Percentiles rank a stretch among this genome's conserved stretches.
phyloP scores from a whole-genome alignment of 2,888 invertebrate species.

The Resseliella maxima region DNA sequence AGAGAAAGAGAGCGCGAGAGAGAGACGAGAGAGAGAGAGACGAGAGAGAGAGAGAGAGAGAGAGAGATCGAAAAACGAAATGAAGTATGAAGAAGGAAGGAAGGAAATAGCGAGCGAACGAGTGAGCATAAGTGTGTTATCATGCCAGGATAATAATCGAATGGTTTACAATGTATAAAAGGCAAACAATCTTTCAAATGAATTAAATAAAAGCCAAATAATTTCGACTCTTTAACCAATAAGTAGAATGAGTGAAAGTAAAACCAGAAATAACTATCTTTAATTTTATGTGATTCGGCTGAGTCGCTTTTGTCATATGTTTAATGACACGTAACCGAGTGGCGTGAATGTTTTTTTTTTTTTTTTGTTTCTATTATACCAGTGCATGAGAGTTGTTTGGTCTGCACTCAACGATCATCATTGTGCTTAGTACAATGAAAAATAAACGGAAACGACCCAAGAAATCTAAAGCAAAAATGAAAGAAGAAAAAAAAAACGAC shows the following conservation, averaged over 20 bases:
- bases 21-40: too few species aligned
- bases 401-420: not conserved
- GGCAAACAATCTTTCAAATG: not conserved
- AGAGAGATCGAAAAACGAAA: too few species aligned
- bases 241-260: not conserved
- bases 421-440: not conserved
- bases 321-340: slow-evolving; percentile 55
- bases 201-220: slow-evolving; percentile 44
- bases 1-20: too few species aligned
- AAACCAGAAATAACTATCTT: slow-evolving; percentile 9
- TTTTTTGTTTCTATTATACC: not conserved
- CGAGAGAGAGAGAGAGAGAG: too few species aligned
- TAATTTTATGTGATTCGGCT: slow-evolving; percentile 6
- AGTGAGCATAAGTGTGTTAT: not conserved
- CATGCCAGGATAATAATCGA: not conserved
- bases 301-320: slow-evolving; percentile 32
- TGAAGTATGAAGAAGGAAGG: too few species aligned
- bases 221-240: slow-evolving; percentile 25
- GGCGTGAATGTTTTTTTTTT: slow-evolving; percentile 7
- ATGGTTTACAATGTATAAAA: not conserved
- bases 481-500: too few species aligned
- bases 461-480: not conserved
- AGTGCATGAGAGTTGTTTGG: not conserved
- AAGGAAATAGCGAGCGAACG: too few species aligned
- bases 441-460: not conserved